A percentile compares a stretch with the other conserved stretches of the same genome.
phyloP scores from a whole-genome alignment of 2,888 invertebrate species.

The Eilema sororculum region DNA sequence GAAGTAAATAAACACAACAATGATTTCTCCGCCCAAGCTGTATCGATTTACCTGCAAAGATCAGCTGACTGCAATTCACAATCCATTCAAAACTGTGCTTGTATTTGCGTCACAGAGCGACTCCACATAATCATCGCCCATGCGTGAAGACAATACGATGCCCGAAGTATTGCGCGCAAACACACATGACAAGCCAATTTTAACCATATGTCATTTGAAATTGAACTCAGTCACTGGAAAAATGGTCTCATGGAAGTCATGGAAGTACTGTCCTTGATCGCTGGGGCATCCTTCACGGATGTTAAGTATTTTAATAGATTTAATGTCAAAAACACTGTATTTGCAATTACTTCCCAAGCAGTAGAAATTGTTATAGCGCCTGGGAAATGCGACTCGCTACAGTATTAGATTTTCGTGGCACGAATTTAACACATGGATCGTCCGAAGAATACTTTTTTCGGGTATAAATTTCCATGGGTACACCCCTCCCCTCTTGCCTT shows the following conservation, averaged over 20 bases:
- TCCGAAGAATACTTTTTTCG: background rate
- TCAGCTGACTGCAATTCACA: background rate
- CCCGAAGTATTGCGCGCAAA: conserved; percentile 35
- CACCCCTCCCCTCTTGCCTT: no score
- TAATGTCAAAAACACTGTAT: conserved; percentile 32
- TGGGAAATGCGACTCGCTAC: background rate
- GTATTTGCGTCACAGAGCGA: conserved; percentile 38
- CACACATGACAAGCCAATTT: conserved; percentile 34
- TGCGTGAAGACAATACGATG: conserved; percentile 70
- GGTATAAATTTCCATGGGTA: no score
- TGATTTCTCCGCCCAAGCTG: no score
- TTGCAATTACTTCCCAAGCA: background rate
- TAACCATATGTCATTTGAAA: conserved; percentile 33
- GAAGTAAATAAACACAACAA: no score
- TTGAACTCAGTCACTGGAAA: conserved; percentile 25
- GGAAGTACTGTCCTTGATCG: conserved; percentile 56
- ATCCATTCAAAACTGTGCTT: conserved; percentile 9
- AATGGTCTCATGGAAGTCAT: conserved; percentile 23
- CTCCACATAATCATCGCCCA: conserved; percentile 62
- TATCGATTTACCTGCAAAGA: background rate
- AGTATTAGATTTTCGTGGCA: background rate
- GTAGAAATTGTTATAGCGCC: background rate
- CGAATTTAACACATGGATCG: background rate
- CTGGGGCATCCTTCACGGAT: conserved; percentile 62
- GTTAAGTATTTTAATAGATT: conserved; percentile 51